A percentile compares a stretch with the other conserved stretches of the same genome.
Conservation (phyloP, 2,797 vertebrate species). For the Channa striata region DNA sequence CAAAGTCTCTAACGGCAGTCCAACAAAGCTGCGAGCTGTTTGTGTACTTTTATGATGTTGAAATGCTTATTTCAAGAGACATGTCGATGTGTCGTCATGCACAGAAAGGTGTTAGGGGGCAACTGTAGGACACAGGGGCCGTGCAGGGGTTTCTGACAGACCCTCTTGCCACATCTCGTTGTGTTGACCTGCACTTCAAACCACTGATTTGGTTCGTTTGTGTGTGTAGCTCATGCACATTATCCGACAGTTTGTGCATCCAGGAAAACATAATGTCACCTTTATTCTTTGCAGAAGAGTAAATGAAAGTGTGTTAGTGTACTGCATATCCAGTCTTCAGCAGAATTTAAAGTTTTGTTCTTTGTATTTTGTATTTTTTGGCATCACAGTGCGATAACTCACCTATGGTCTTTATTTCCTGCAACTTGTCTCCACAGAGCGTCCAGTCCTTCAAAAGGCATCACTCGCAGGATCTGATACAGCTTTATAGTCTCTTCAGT, state of each 20-base stretch:
- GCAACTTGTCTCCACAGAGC: conserved; percentile 83
- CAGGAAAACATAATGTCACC: background rate
- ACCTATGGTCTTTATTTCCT: conserved; percentile 81
- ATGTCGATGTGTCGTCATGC: background rate
- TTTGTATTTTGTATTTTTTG: background rate
- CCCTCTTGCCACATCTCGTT: background rate
- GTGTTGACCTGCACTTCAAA: background rate
- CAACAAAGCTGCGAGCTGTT: too few species aligned
- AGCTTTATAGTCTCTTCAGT: conserved; percentile 82
- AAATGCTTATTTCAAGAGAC: too few species aligned
- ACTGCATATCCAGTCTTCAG: too few species aligned
- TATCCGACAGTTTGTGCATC: too few species aligned
- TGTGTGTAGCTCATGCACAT: background rate
- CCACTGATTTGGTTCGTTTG: background rate
- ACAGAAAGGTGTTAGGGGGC: background rate
- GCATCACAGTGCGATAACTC: background rate
- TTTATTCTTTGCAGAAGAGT: background rate
- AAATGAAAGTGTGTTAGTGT: background rate
- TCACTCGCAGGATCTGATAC: conserved; percentile 83
- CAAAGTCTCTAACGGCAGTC: too few species aligned
- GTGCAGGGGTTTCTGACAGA: background rate
- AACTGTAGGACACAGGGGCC: background rate
- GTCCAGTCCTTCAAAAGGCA: conserved; percentile 78
- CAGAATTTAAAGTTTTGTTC: background rate
- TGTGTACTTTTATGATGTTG: too few species aligned